Percentiles rank a stretch among this genome's conserved stretches.
Conservation (phyloP, 2,888 invertebrate genomes). For the Galeopsomyia nigrocyanea region DNA sequence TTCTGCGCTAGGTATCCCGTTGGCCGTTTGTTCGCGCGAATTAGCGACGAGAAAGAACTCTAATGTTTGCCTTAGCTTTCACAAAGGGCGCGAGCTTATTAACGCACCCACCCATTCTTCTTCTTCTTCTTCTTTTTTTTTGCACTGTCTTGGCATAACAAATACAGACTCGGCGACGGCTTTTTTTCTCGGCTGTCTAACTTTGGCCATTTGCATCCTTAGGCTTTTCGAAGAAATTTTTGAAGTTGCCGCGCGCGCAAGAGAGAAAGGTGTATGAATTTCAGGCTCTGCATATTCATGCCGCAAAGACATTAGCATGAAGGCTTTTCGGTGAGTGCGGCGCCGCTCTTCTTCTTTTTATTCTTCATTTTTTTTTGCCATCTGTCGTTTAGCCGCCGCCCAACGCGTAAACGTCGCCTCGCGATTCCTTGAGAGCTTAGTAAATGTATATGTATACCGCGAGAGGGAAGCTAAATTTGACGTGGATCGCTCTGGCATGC, state of each 20-base stretch:
- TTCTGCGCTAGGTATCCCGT: too few species aligned
- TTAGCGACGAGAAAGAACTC: too few species aligned
- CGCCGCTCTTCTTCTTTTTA: conserved; percentile 16
- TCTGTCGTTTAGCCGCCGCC: background rate
- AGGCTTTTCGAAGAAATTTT: conserved; percentile 11
- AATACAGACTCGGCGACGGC: conserved; percentile 1
- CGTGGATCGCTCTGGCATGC: background rate
- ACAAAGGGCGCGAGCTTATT: too few species aligned
- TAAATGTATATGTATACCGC: too few species aligned
- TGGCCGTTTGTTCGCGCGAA: too few species aligned
- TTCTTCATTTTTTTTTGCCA: conserved; percentile 10
- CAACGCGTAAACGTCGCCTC: background rate
- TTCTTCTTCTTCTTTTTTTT: background rate
- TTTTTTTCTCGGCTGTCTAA: conserved; percentile 23
- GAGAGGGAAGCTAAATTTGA: background rate
- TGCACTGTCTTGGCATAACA: conserved; percentile 18
- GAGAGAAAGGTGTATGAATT: conserved; percentile 34
- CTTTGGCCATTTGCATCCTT: conserved; percentile 44
- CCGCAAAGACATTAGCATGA: conserved; percentile 35
- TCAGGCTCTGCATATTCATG: conserved; percentile 42
- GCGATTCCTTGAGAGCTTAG: too few species aligned
- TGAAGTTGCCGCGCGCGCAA: too few species aligned
- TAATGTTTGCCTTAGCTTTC: too few species aligned
- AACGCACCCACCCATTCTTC: background rate
- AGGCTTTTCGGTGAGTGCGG: conserved; percentile 6